Base-by-base conservation (phyloP, 2,888 invertebrate species). In the Belgica antarctica region DNA sequence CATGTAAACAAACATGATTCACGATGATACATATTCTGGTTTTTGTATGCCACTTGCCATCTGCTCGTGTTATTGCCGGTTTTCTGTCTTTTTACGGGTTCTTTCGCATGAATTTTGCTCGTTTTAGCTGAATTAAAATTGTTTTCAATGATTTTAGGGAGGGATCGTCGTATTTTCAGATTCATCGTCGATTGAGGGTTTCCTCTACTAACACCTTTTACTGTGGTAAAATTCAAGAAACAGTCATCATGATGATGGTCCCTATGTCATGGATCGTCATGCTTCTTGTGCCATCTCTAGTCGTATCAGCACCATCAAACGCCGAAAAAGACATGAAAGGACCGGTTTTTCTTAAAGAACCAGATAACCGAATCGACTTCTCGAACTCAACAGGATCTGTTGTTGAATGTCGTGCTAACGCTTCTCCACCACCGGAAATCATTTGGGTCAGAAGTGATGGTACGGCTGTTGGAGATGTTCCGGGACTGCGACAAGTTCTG, bases 381-480 rank as follows among this genome's bases (percentile, higher is more conserved):
- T 94, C 94, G 74, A 96, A 96, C 80, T 94, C 94, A 74, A 93
- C 93, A 71, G 95, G 95, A 76, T 91, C 94, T 72, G 89, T 91
- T 75, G 92, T 96, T 72, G 94, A 94, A 80, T 96, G 96, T 79
- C 89, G 92, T 74, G 93, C 94, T 12, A 86, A 91, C 76, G 96
- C 94, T 73, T 90, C 90, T 75, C 96, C 96, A 22, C 86, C 90
- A 74, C 94, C 95, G 70, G 91, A 92, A 79, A 91, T 96, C 74
- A 92, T 94, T 77, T 96, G 96, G 96, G 89, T 94, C 68, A 87
- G 92, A 75, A 87, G 89, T 74, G 94, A 95, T 80, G 95, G 95
- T 71, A 89, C 89, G 71, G 92, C 93, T 72, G 92, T 96, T 71
- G 93, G 93, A 71, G 93, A 93, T 78, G 92, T 95, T 31, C 92